Percentiles rank a stretch among this genome's conserved stretches.
Conservation (phyloP, 2,797 vertebrate species). For the Antrozous pallidus region DNA sequence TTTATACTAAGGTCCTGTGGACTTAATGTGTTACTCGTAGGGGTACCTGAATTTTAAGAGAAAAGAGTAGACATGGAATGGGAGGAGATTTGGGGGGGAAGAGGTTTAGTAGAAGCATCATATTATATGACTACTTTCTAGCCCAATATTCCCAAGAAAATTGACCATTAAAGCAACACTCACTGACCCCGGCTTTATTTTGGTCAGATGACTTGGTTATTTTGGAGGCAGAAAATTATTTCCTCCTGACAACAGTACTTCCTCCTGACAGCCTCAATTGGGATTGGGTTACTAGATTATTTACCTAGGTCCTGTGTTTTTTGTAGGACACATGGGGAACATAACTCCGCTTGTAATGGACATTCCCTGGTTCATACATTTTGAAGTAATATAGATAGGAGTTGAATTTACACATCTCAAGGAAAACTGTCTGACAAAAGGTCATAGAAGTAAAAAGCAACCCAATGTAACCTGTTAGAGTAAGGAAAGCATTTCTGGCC, state of each 20-base stretch:
- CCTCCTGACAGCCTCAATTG: neutral
- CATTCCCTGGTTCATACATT: neutral
- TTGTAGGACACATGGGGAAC: neutral
- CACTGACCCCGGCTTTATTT: neutral
- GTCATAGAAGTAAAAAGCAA: slow-evolving; percentile 30
- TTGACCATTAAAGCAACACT: neutral
- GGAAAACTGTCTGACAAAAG: neutral
- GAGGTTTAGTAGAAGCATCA: neutral
- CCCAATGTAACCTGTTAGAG: neutral
- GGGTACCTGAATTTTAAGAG: slow-evolving; percentile 13
- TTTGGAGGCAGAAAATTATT: neutral
- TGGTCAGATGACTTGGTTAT: neutral
- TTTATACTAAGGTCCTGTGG: slow-evolving; percentile 11
- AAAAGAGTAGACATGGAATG: neutral
- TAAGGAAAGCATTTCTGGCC: neutral
- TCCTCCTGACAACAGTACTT: neutral
- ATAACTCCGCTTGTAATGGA: neutral
- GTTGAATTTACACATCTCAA: neutral
- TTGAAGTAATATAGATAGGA: slow-evolving; percentile 14
- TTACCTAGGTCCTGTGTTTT: neutral
- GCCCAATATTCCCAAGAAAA: neutral
- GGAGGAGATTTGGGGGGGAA: neutral
- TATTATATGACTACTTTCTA: neutral
- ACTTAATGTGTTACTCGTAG: neutral
- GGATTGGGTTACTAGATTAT: neutral